A percentile compares a stretch with the other conserved stretches of the same genome.
These are phyloP conservation scores for Amazona guildingii DNA, from an alignment of 2,113 vertebrate species.

Conservation along the genomic window DNA sequence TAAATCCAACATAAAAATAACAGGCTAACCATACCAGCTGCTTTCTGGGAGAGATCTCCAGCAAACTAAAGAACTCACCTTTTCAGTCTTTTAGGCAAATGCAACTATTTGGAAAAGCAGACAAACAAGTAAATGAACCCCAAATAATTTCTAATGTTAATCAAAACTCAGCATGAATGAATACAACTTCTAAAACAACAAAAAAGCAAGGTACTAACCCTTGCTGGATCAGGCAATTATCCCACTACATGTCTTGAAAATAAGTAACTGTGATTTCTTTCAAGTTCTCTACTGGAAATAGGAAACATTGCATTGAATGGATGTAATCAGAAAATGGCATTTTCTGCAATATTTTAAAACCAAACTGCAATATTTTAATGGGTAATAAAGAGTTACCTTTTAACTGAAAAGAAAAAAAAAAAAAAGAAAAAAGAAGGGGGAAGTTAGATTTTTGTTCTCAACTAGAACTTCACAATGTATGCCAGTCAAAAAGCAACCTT, in stretches of 20 bases:
- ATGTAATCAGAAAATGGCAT: background rate
- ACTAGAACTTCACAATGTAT: background rate
- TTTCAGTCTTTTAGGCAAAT: background rate
- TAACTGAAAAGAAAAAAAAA: background rate
- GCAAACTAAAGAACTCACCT: background rate
- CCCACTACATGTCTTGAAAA: background rate
- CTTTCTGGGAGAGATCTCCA: background rate
- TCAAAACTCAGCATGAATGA: background rate
- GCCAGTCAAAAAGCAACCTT: background rate
- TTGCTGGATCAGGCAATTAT: background rate
- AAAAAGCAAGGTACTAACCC: background rate
- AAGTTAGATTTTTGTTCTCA: background rate
- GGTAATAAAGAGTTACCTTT: background rate
- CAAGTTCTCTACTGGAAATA: background rate
- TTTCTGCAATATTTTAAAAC: background rate
- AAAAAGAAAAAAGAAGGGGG: accelerated
- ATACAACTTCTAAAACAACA: background rate
- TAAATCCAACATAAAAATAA: background rate
- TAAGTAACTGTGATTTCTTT: background rate
- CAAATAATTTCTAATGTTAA: background rate
- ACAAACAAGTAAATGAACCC: background rate
- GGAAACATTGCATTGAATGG: background rate
- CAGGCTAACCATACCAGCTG: background rate
- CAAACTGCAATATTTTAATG: background rate
- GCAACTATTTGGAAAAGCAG: background rate